These are phyloP conservation scores for Platycnemis pennipes DNA, from an alignment of 2,888 invertebrate species.

Conservation along the genomic window DNA sequence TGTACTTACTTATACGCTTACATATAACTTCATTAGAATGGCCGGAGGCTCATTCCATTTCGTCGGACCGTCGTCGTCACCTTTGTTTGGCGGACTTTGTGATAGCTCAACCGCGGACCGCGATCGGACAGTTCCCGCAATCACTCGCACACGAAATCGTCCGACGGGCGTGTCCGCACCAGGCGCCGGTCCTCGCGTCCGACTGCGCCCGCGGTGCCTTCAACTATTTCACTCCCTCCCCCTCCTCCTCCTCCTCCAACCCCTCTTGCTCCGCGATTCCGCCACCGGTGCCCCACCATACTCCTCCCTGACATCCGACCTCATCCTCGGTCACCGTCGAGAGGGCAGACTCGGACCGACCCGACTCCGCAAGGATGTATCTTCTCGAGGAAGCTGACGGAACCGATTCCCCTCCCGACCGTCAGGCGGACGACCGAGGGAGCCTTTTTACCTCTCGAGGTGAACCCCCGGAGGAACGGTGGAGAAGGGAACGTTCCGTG, in stretches of 20 bases:
- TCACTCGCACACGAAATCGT: neutral
- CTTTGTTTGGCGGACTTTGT: neutral
- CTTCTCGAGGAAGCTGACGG: too few species aligned
- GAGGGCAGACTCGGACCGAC: too few species aligned
- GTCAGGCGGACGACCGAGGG: too few species aligned
- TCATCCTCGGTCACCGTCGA: neutral
- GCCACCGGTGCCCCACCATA: neutral
- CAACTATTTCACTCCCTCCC: conserved; percentile 22
- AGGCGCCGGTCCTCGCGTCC: neutral
- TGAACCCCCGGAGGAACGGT: too few species aligned
- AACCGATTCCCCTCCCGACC: too few species aligned
- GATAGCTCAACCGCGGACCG: neutral
- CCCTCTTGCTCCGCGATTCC: neutral
- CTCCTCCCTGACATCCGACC: neutral
- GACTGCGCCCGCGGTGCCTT: neutral
- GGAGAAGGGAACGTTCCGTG: too few species aligned
- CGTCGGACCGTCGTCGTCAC: neutral
- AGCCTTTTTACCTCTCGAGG: too few species aligned
- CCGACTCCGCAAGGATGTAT: too few species aligned
- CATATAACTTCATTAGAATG: neutral
- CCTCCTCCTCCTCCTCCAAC: neutral
- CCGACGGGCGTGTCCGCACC: neutral
- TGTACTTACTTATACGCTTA: too few species aligned
- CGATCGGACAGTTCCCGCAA: neutral
- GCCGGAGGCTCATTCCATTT: neutral